Evolutionary conservation across 2,797 vertebrate genomes (phyloP).

Genomic region (Peromyscus attwateri): DNA sequence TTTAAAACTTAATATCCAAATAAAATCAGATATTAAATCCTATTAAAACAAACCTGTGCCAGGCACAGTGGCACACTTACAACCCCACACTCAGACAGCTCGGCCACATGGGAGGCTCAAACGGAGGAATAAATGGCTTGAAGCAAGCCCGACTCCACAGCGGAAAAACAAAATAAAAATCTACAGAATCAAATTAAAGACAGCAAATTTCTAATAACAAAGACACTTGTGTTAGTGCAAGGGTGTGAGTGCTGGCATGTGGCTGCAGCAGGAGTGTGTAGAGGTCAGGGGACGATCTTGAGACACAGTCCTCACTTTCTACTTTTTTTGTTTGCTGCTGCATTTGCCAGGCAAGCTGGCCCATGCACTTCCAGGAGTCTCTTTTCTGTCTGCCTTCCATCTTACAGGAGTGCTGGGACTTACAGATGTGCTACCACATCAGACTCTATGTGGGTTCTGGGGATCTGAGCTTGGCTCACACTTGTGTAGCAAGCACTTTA

Average conservation of each 20-base stretch:
- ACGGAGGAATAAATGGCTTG: neutral
- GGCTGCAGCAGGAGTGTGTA: neutral
- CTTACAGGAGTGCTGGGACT: neutral
- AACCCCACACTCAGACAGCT: neutral
- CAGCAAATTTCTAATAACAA: neutral
- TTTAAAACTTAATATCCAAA: constrained; percentile 43
- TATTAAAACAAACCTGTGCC: constrained; percentile 38
- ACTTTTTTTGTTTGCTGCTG: neutral
- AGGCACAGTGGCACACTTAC: neutral
- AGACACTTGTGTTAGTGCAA: neutral
- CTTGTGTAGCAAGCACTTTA: neutral
- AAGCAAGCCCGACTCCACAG: neutral
- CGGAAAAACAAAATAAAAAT: neutral
- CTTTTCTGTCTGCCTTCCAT: neutral
- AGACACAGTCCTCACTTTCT: neutral
- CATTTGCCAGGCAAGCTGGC: neutral
- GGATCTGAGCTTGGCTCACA: neutral
- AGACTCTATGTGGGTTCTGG: neutral
- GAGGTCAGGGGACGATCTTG: neutral
- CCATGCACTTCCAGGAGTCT: neutral
- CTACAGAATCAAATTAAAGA: neutral
- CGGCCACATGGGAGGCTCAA: neutral
- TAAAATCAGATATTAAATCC: constrained; percentile 47
- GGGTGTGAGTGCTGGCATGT: neutral
- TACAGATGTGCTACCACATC: neutral